phyloP scores from a whole-genome alignment of 1,140 invertebrate genomes.

The Onthophagus taurus region DNA sequence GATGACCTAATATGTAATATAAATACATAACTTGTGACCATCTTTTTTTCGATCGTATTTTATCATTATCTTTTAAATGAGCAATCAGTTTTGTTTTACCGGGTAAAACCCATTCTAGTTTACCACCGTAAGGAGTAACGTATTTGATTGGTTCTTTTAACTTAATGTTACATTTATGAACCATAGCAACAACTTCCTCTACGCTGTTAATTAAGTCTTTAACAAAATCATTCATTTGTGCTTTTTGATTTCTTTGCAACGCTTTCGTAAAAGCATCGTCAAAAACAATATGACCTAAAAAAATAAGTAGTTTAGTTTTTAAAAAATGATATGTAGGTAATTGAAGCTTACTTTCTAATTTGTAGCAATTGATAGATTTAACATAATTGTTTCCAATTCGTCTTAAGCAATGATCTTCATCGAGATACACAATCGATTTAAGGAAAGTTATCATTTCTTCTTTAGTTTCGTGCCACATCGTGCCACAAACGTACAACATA shows the following conservation, averaged over 20 bases:
- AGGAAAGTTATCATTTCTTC: constrained; percentile 74
- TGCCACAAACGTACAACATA: constrained; percentile 77
- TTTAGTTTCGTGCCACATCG: constrained; percentile 86
- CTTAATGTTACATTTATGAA: constrained; percentile 60
- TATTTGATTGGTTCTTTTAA: constrained; percentile 67
- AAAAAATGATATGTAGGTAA: constrained; percentile 12
- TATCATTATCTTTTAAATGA: constrained; percentile 82
- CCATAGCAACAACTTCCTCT: constrained; percentile 62
- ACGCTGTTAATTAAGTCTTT: constrained; percentile 64
- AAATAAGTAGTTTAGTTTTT: constrained; percentile 7
- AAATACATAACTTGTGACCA: constrained; percentile 91
- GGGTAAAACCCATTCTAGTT: constrained; percentile 74
- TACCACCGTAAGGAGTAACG: constrained; percentile 83
- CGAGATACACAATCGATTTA: constrained; percentile 62
- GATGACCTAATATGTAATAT: constrained; percentile 83
- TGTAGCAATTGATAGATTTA: constrained; percentile 74
- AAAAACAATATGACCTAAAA: constrained; percentile 81
- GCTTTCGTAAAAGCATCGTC: constrained; percentile 74
- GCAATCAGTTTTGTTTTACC: constrained; percentile 77
- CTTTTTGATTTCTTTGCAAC: constrained; percentile 59
- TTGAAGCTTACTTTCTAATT: constrained; percentile 70
- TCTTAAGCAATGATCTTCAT: constrained; percentile 74
- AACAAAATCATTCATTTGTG: constrained; percentile 75
- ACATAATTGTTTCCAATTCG: constrained; percentile 58
- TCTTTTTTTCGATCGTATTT: constrained; percentile 75